Conservation (phyloP, 2,113 vertebrate genomes). For the Rhinolophus sinicus region DNA sequence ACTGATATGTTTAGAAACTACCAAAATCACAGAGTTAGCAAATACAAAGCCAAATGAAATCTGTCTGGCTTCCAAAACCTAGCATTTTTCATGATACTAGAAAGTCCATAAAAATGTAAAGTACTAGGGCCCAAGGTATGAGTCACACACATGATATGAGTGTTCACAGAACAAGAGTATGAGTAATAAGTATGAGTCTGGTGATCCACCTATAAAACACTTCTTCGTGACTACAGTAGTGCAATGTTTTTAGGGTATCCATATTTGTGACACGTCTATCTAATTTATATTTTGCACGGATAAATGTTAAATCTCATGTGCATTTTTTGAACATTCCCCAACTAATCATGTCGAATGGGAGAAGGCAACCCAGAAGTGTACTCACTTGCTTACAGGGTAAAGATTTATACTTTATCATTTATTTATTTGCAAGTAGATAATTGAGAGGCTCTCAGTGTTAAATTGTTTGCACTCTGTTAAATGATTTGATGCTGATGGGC, state of each 20-base stretch:
- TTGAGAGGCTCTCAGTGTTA: constrained; percentile 76
- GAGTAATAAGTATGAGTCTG: neutral
- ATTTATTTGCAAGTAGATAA: constrained; percentile 74
- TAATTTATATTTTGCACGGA: neutral
- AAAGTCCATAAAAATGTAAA: neutral
- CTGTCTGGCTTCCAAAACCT: neutral
- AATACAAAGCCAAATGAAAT: neutral
- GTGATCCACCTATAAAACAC: neutral
- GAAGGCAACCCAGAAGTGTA: constrained; percentile 19
- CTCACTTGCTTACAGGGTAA: constrained; percentile 30
- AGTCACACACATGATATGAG: neutral
- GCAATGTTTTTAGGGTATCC: neutral
- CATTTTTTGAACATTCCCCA: neutral
- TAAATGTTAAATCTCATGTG: neutral
- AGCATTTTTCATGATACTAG: neutral
- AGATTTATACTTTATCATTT: constrained; percentile 70
- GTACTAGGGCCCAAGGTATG: neutral
- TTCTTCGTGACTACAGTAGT: neutral
- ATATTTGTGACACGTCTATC: neutral
- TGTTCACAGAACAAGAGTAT: neutral
- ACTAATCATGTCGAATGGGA: neutral
- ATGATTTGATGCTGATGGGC: constrained; percentile 74
- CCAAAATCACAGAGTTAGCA: neutral
- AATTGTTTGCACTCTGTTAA: constrained; percentile 76
- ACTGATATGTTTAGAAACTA: neutral